Conservation (phyloP, 64 coral and sea anemone genomes). For the Astreopora myriophthalma region DNA sequence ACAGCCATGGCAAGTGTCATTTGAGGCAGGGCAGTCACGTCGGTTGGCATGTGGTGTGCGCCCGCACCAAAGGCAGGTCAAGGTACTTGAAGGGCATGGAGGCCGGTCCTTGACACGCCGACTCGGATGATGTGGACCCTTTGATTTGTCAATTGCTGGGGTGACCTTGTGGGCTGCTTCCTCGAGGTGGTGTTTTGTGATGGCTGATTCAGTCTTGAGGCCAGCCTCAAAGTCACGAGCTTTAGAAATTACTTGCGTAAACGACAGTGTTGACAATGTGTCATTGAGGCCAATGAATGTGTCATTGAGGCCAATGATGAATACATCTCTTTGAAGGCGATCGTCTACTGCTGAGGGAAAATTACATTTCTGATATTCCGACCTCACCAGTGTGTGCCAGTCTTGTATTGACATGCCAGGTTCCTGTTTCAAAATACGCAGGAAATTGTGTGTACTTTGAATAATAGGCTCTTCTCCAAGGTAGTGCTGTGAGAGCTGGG, state of each 20-base stretch:
- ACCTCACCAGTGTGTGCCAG: conserved; percentile 43
- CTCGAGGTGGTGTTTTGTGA: conserved; percentile 36
- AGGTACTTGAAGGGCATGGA: background rate
- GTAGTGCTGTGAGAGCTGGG: conserved; percentile 36
- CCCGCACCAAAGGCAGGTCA: conserved; percentile 25
- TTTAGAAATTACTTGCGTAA: conserved; percentile 57
- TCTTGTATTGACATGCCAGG: conserved; percentile 48
- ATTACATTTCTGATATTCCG: conserved; percentile 55
- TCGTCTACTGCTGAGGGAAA: conserved; percentile 43
- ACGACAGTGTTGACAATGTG: conserved; percentile 38
- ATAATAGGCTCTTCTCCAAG: conserved; percentile 49
- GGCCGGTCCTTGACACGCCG: background rate
- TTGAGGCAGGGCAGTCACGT: background rate
- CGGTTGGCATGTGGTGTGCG: background rate
- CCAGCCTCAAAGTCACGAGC: conserved; percentile 54
- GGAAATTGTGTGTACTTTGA: conserved; percentile 56
- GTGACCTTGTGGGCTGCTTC: conserved; percentile 45
- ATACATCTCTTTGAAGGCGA: conserved; percentile 63
- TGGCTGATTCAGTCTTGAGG: conserved; percentile 52
- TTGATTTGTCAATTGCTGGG: background rate
- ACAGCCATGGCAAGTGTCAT: conserved; percentile 52
- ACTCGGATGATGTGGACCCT: background rate
- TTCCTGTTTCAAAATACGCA: conserved; percentile 43
- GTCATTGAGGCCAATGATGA: conserved; percentile 61
- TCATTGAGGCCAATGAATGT: conserved; percentile 59